Conservation (phyloP, 1,140 invertebrate species). For the Brachionus paranguensis region DNA sequence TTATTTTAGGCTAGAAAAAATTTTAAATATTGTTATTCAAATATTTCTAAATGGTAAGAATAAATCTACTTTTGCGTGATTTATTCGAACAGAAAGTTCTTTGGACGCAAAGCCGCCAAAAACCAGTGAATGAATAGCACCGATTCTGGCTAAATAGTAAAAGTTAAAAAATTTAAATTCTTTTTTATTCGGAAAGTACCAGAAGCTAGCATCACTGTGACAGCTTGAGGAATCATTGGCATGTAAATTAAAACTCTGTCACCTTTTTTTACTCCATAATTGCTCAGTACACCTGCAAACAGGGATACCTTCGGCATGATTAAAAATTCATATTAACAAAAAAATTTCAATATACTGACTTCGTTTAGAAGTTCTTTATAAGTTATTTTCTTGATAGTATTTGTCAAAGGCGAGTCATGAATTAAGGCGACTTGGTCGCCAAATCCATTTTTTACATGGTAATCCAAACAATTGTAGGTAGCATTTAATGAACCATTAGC, state of each 20-base stretch:
- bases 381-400: constrained; percentile 67
- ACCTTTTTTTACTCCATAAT: constrained; percentile 68
- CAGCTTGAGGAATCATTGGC: constrained; percentile 79
- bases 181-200: background rate
- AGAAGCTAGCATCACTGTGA: constrained; percentile 75
- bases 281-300: constrained; percentile 55
- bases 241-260: constrained; percentile 80
- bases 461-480: constrained; percentile 83
- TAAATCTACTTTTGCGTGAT: constrained; percentile 64
- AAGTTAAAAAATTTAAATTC: background rate
- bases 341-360: constrained; percentile 54
- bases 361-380: constrained; percentile 73
- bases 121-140: constrained; percentile 69
- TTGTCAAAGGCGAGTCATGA: constrained; percentile 79
- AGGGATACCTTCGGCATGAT: background rate
- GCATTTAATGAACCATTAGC: constrained; percentile 81
- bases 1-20: constrained; percentile 65
- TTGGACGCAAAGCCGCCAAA: constrained; percentile 74
- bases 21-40: too few relatives aligned
- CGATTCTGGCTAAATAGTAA: constrained; percentile 61
- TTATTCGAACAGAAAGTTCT: constrained; percentile 74
- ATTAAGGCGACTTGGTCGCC: constrained; percentile 75
- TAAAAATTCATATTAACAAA: background rate
- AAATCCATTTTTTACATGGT: constrained; percentile 72
- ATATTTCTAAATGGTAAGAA: background rate